These are phyloP conservation scores for Whitmania pigra DNA, from an alignment of 1,140 invertebrate genomes.

Conservation along the genomic window DNA sequence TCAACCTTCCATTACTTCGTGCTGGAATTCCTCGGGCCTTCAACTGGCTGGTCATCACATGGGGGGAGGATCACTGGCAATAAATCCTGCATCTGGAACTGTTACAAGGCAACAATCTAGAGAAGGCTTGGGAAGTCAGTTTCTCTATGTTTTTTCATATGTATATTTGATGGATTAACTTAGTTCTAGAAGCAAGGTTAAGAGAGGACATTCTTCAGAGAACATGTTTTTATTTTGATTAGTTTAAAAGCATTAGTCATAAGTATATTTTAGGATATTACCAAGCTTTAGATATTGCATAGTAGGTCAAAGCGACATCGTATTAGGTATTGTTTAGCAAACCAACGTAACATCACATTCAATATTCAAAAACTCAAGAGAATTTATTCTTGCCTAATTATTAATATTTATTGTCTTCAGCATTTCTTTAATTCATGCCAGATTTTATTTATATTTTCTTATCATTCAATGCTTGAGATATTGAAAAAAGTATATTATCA, in stretches of 20 bases:
- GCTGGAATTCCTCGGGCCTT: slow-evolving; percentile 1
- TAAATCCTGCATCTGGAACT: neutral
- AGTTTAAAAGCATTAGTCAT: neutral
- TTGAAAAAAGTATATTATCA: too few species aligned
- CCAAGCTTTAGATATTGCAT: neutral
- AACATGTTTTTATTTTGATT: neutral
- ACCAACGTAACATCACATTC: too few species aligned
- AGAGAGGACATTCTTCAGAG: neutral
- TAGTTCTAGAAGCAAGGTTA: neutral
- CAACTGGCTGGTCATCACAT: neutral
- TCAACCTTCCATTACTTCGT: slow-evolving; percentile 8
- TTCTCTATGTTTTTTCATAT: neutral
- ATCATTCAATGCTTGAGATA: too few species aligned
- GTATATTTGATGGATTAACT: neutral
- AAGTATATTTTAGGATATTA: neutral
- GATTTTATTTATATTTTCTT: too few species aligned
- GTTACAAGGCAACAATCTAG: slow-evolving; percentile 4
- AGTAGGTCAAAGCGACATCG: too few species aligned
- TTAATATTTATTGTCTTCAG: too few species aligned
- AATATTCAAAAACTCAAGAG: too few species aligned
- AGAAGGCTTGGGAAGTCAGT: neutral
- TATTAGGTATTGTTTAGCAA: neutral
- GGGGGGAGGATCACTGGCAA: neutral
- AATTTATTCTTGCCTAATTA: too few species aligned
- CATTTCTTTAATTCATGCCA: too few species aligned